Evolutionary conservation across 2,113 vertebrate genomes (phyloP), one percentile per base, ranked within the genome.

Genomic region (Strix uralensis): DNA sequence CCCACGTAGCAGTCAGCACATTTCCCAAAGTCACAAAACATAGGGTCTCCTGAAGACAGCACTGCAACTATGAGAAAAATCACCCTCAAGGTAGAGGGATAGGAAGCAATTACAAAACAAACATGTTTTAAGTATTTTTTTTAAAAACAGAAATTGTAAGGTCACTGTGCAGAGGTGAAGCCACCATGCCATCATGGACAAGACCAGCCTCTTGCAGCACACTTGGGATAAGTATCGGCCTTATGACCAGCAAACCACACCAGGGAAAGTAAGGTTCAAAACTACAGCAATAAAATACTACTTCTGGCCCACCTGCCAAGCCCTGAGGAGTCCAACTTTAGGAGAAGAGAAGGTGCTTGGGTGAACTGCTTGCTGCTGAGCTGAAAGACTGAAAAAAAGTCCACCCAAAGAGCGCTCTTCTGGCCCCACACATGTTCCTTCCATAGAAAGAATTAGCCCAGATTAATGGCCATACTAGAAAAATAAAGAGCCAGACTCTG

Each of bases 321-420:
- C 14, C 14, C 32, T 0, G 0, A 81, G 7, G 19, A 92, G 27
- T 5, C 10, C 20, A 30, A 27, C 4, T 26, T 54, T 21, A 71
- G 73, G 7, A 83, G 11, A 80, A 54, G 19, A 36, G 20, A 65
- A 54, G 11, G 15, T 6, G 20, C 5, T 38, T 2, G 0, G 58
- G 15, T 47, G 29, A 89, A 34, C 6, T 71, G 55, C 27, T 62
- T 34, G n/a, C 16, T 51, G 32, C 27, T 29, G 15, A 86, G 22
- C 6, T 66, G 63, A 89, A 91, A 5, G 19, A 69, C 4, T 46
- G 34, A 75, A 32, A 57, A 66, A 74, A 25, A 47, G 58, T 10
- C 8, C 65, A 51, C 10, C 13, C 25, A 51, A 72, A 51, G 10
- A 73, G 32, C 7, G 34, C 36, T 67, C 21, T 80, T 49, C 44